A percentile compares a stretch with the other conserved stretches of the same genome.
These are phyloP conservation scores for Microplitis deprimator DNA, from an alignment of 2,888 invertebrate species.

Conservation along the genomic window DNA sequence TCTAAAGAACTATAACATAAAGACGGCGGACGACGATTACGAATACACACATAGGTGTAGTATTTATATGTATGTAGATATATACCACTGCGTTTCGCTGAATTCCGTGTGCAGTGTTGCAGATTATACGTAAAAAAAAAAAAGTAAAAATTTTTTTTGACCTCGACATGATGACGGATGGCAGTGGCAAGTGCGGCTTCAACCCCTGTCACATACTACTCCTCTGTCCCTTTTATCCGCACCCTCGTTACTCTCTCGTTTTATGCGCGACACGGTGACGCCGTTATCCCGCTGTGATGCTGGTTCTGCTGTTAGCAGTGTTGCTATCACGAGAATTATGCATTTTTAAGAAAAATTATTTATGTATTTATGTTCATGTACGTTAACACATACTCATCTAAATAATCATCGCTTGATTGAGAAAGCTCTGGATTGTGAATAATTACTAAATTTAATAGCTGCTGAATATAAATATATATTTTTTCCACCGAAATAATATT, in stretches of 20 bases:
- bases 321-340: slow-evolving; percentile 19
- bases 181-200: slow-evolving; percentile 50
- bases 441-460: slow-evolving; percentile 26
- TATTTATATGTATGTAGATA: background rate
- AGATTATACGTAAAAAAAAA: slow-evolving; percentile 31
- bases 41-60: background rate
- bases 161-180: slow-evolving; percentile 51
- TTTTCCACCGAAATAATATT: background rate
- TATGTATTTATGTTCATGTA: background rate
- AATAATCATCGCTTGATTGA: slow-evolving; percentile 27
- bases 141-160: slow-evolving; percentile 17
- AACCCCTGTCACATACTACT: slow-evolving; percentile 40
- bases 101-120: slow-evolving; percentile 19
- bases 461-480: background rate
- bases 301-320: background rate
- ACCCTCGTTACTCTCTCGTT: slow-evolving; percentile 2
- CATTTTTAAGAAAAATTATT: slow-evolving; percentile 31
- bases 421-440: slow-evolving; percentile 10
- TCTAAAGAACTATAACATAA: slow-evolving; percentile 19
- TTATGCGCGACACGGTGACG: background rate
- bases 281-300: slow-evolving; percentile 15
- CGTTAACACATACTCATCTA: background rate
- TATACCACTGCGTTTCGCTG: slow-evolving; percentile 8
- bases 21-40: slow-evolving; percentile 3
- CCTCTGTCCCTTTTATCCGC: slow-evolving; percentile 14